Conservation (phyloP, 2,113 vertebrate genomes). For the Rhineura floridana region DNA sequence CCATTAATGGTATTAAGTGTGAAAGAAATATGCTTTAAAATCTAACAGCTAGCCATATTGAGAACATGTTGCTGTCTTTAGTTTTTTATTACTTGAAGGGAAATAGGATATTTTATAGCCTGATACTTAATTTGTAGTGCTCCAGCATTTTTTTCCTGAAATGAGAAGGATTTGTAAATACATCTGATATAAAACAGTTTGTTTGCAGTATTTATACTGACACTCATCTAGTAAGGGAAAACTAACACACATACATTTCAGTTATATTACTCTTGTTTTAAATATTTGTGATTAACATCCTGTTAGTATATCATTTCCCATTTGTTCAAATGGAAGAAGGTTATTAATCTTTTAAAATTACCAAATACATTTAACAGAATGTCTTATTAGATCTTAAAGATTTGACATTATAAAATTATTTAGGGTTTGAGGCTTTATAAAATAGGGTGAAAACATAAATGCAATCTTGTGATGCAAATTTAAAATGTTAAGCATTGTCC, state of each 20-base stretch:
- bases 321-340: background rate
- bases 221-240: conserved; percentile 34
- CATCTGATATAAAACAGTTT: conserved; percentile 45
- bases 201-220: conserved; percentile 45
- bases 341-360: background rate
- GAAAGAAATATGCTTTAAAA: background rate
- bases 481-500: background rate
- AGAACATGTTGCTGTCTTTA: background rate
- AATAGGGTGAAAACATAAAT: background rate
- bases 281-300: background rate
- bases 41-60: background rate
- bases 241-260: background rate
- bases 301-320: background rate
- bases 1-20: conserved; percentile 21
- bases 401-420: background rate
- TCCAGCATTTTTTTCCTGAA: conserved; percentile 42
- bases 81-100: conserved; percentile 8
- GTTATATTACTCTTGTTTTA: too few species aligned
- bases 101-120: background rate
- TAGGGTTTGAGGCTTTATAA: background rate
- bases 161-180: conserved; percentile 35
- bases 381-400: background rate
- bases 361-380: background rate
- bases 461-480: background rate
- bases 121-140: conserved; percentile 43